phyloP scores from a whole-genome alignment of 2,113 vertebrate genomes.

The Chiloscyllium plagiosum region DNA sequence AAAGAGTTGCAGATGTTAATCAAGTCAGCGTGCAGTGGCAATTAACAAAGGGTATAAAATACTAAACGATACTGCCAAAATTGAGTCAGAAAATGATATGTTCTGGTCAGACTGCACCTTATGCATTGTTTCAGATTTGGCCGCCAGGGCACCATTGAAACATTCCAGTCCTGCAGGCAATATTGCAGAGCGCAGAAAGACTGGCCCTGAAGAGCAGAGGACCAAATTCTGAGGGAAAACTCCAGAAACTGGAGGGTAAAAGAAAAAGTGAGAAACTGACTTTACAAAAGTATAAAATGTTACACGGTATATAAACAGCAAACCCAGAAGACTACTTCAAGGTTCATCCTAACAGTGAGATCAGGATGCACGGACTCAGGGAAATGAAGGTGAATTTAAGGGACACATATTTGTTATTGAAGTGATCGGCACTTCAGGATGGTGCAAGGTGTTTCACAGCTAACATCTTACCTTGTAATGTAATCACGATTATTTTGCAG shows the following conservation, averaged over 20 bases:
- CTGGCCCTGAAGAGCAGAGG: background rate
- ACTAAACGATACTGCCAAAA: conserved; percentile 6
- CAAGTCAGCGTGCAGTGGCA: background rate
- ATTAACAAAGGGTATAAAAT: background rate
- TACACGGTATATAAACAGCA: background rate
- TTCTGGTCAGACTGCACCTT: conserved; percentile 17
- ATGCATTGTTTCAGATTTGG: conserved; percentile 1
- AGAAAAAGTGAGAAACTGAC: background rate
- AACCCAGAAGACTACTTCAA: background rate
- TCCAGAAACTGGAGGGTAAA: background rate
- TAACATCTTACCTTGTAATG: background rate
- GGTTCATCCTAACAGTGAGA: background rate
- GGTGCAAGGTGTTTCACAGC: background rate
- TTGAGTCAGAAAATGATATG: background rate
- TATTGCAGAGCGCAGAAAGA: background rate
- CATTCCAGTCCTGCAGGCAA: background rate
- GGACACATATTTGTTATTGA: background rate
- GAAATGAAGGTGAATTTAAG: background rate
- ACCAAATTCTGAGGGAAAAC: background rate
- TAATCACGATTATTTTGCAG: background rate
- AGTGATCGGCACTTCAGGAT: background rate
- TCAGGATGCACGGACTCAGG: background rate
- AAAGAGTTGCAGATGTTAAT: background rate
- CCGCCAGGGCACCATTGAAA: background rate
- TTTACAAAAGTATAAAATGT: background rate